These are phyloP conservation scores for Pseudocheirus occidentalis DNA, from an alignment of 2,797 vertebrate genomes.

Conservation along the genomic window DNA sequence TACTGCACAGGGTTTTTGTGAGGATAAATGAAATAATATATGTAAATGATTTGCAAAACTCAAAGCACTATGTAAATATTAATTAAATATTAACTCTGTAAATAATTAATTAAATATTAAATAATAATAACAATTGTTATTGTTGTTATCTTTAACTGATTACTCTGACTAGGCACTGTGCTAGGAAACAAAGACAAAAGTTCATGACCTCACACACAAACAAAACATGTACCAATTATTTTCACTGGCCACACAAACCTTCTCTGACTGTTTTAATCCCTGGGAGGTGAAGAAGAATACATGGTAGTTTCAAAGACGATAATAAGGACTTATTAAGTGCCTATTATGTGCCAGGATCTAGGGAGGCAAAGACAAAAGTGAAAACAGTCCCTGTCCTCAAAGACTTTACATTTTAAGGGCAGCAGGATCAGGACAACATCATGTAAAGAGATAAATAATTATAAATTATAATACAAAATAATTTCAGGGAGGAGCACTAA, in stretches of 20 bases:
- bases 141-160: neutral
- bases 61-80: neutral
- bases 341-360: neutral
- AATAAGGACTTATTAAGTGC: neutral
- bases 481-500: neutral
- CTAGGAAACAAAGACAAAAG: neutral
- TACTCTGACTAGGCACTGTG: neutral
- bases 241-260: too few species aligned
- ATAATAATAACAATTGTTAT: too few species aligned
- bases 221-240: neutral
- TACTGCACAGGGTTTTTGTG: neutral
- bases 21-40: neutral
- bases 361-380: neutral
- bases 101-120: too few species aligned
- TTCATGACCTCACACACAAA: neutral
- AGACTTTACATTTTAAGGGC: neutral
- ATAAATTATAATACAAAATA: neutral
- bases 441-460: neutral
- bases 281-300: neutral
- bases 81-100: too few species aligned
- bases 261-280: neutral
- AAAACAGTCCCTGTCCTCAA: neutral
- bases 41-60: neutral
- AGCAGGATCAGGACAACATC: neutral
- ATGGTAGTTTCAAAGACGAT: neutral